Evolutionary conservation across 2,888 invertebrate genomes (phyloP).

Genomic region (Sinhomidia bicolor): DNA sequence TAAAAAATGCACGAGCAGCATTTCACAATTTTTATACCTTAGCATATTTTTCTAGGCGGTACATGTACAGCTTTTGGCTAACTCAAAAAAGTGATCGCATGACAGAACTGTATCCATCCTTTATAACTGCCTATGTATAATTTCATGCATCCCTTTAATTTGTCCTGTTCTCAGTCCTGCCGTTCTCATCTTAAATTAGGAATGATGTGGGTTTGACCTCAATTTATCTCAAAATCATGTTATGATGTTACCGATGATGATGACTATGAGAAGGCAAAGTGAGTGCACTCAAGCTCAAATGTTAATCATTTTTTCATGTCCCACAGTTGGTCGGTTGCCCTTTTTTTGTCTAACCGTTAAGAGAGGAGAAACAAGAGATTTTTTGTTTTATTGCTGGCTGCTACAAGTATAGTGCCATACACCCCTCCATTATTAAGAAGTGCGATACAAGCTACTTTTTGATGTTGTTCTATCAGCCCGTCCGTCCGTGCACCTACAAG

Average conservation of each 20-base stretch:
- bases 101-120: background rate
- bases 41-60: too few species aligned
- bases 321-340: conserved; percentile 23
- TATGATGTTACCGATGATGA: background rate
- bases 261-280: background rate
- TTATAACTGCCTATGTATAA: background rate
- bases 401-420: background rate
- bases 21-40: too few species aligned
- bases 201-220: conserved; percentile 41
- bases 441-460: too few species aligned
- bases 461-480: too few species aligned
- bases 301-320: conserved; percentile 59
- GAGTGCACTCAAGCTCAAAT: conserved; percentile 40
- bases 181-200: conserved; percentile 51
- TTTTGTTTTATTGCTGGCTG: conserved; percentile 23
- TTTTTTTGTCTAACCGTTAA: conserved; percentile 16
- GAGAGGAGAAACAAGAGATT: background rate
- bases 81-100: too few species aligned
- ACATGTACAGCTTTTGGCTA: too few species aligned
- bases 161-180: too few species aligned
- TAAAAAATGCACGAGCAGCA: too few species aligned
- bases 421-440: too few species aligned
- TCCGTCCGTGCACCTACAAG: too few species aligned
- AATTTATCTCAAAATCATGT: conserved; percentile 6
- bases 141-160: background rate